phyloP scores from a whole-genome alignment of 2,888 invertebrate genomes.

The Tigriopus californicus region DNA sequence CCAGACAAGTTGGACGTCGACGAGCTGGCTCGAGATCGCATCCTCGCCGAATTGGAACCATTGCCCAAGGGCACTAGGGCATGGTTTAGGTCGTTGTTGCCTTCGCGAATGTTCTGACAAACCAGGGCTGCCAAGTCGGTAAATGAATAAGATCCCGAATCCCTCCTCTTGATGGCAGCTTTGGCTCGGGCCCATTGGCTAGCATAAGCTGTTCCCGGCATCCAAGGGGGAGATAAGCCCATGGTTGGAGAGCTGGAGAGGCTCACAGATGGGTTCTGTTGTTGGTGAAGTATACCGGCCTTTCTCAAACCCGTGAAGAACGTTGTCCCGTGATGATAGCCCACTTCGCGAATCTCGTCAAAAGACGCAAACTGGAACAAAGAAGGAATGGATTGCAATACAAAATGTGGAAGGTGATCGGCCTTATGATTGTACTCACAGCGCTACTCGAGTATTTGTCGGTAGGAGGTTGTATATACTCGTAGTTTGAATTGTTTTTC shows the following conservation, averaged over 20 bases:
- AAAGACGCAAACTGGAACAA: slow-evolving; percentile 7
- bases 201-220: neutral
- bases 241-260: no score
- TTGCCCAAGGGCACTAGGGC: no score
- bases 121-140: slow-evolving; percentile 3
- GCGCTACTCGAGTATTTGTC: slow-evolving; percentile 55
- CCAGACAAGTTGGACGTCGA: no score
- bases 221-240: neutral
- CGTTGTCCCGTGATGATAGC: slow-evolving; percentile 61
- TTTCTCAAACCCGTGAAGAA: slow-evolving; percentile 68
- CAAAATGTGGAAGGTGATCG: no score
- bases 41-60: no score
- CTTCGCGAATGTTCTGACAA: neutral
- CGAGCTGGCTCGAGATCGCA: no score
- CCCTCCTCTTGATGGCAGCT: neutral
- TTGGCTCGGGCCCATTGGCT: neutral
- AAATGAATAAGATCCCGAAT: slow-evolving; percentile 1
- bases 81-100: no score
- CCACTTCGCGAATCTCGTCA: slow-evolving; percentile 41
- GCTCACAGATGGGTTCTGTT: no score
- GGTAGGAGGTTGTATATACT: slow-evolving; percentile 94
- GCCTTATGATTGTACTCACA: neutral
- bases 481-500: slow-evolving; percentile 88
- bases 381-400: neutral
- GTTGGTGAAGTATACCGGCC: neutral